These are phyloP conservation scores for Accipiter virgatus DNA, from an alignment of 2,113 vertebrate genomes.

Conservation along the genomic window DNA sequence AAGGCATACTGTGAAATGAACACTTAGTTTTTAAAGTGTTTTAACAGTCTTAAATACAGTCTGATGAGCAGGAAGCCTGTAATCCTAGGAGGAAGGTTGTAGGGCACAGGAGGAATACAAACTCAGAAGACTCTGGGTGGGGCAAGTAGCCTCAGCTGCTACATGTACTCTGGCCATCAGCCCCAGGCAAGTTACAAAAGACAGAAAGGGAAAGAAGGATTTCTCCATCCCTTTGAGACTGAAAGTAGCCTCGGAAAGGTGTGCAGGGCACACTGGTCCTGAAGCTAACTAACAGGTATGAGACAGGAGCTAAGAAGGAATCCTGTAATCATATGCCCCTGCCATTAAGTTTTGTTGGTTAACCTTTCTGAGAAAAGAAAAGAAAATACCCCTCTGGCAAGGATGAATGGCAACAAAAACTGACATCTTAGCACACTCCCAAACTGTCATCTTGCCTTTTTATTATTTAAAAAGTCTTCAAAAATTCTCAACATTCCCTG, in stretches of 20 bases:
- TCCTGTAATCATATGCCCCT: neutral
- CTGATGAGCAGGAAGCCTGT: neutral
- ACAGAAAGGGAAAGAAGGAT: neutral
- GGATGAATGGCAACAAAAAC: neutral
- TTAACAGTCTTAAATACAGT: neutral
- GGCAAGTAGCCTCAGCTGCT: neutral
- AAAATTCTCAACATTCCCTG: neutral
- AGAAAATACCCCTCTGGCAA: neutral
- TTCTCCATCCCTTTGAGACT: neutral
- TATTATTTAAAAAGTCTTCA: neutral
- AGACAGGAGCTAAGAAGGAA: neutral
- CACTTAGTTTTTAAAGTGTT: neutral
- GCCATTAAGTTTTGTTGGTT: neutral
- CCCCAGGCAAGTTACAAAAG: neutral
- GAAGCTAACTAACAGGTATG: neutral
- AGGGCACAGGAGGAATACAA: neutral
- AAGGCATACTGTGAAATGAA: neutral
- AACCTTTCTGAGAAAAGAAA: neutral
- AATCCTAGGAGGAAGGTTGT: neutral
- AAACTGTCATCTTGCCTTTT: neutral
- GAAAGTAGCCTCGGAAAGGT: neutral
- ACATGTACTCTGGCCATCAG: neutral
- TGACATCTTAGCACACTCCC: neutral
- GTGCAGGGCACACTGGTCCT: neutral
- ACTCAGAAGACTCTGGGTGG: neutral